These are phyloP conservation scores for Eunapius fragilis DNA, from an alignment of 37 sponge, comb jelly and placozoan species.

Conservation along the genomic window DNA sequence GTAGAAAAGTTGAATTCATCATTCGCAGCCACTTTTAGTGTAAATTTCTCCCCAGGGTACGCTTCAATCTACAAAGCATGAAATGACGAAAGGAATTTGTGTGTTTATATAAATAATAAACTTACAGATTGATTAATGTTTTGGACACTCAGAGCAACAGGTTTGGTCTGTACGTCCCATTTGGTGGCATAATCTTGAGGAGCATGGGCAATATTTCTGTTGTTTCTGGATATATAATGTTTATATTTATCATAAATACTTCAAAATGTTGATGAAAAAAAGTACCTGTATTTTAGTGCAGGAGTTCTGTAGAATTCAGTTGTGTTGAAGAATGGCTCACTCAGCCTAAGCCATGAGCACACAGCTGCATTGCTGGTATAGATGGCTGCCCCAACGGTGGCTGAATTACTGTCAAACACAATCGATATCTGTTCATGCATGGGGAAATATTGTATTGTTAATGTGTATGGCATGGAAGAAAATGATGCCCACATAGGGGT, in stretches of 20 bases:
- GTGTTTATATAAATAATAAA: not conserved
- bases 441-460: too few relatives aligned
- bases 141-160: not conserved
- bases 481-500: too few relatives aligned
- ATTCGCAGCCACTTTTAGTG: not conserved
- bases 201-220: not conserved
- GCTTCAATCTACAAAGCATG: slow-evolving; percentile 11
- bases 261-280: not conserved
- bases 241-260: not conserved
- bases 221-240: not conserved
- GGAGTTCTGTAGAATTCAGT: slow-evolving; percentile 9
- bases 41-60: slow-evolving; percentile 30
- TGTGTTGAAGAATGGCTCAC: not conserved
- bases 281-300: slow-evolving; percentile 29
- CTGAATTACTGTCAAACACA: slow-evolving; percentile 18
- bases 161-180: not conserved
- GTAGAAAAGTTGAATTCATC: slow-evolving; percentile 34
- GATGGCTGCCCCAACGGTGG: slow-evolving; percentile 43
- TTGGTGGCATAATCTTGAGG: not conserved
- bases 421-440: slow-evolving; percentile 30
- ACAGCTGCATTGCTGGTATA: slow-evolving; percentile 16
- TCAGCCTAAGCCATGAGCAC: slow-evolving; percentile 33
- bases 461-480: too few relatives aligned
- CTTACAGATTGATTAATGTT: not conserved
- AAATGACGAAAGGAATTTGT: too few relatives aligned